Conservation (phyloP, 1,140 invertebrate genomes). For the Probaryconus sp. region DNA sequence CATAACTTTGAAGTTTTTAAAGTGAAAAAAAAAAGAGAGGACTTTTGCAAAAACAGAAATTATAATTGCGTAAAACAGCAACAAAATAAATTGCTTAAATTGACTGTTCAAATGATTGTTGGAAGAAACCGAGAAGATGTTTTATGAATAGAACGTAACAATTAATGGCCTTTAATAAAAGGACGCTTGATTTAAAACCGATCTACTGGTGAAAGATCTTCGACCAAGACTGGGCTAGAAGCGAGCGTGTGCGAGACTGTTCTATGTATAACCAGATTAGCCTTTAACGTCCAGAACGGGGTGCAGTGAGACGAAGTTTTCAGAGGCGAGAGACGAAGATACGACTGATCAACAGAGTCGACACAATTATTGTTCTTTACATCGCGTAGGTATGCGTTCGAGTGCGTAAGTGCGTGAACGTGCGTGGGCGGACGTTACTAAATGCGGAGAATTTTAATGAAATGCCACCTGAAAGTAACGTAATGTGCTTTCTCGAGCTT, state of each 20-base stretch:
- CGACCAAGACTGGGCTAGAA: slow-evolving; percentile 58
- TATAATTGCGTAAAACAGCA: too few species aligned
- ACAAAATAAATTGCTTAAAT: too few species aligned
- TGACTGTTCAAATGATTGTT: too few species aligned
- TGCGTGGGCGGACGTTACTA: slow-evolving; percentile 63
- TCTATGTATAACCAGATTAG: slow-evolving; percentile 73
- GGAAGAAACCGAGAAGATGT: too few species aligned
- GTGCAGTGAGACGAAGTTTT: too few species aligned
- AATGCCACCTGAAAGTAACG: slow-evolving; percentile 36
- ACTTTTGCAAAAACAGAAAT: too few species aligned
- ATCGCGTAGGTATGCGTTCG: slow-evolving; percentile 31
- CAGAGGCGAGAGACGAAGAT: slow-evolving; percentile 6
- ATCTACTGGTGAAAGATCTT: slow-evolving; percentile 29
- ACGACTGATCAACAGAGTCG: not conserved
- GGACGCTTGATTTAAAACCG: slow-evolving; percentile 10
- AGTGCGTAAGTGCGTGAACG: slow-evolving; percentile 30
- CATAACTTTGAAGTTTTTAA: too few species aligned
- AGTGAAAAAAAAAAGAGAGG: too few species aligned
- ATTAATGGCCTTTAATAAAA: too few species aligned
- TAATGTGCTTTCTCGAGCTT: not conserved
- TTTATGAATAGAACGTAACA: too few species aligned
- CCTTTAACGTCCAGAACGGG: slow-evolving; percentile 59
- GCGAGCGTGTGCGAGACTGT: slow-evolving; percentile 62
- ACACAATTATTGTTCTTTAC: slow-evolving; percentile 16
- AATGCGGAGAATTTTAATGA: slow-evolving; percentile 63